phyloP scores from a whole-genome alignment of 2,888 invertebrate species.

The Eutolmus rufibarbis region DNA sequence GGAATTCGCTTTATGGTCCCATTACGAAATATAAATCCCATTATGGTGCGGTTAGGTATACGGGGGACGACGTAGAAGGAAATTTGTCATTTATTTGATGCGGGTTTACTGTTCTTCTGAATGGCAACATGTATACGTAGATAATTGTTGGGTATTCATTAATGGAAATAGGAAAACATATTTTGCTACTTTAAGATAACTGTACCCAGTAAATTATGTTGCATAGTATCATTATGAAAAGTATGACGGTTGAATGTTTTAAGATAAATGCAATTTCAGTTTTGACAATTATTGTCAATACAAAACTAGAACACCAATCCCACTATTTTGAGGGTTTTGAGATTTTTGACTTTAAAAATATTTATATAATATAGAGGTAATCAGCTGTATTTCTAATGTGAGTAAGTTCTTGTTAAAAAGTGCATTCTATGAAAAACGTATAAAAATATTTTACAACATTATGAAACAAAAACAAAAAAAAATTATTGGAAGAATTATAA shows the following conservation, averaged over 20 bases:
- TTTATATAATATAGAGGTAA: too few species aligned
- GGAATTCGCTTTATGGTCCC: neutral
- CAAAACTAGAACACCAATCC: too few species aligned
- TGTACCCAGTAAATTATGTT: neutral
- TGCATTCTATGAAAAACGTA: too few species aligned
- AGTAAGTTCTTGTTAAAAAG: too few species aligned
- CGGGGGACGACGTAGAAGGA: neutral
- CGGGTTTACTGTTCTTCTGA: constrained; percentile 24
- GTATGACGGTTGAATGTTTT: neutral
- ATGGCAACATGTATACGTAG: neutral
- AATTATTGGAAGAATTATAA: too few species aligned
- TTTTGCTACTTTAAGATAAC: neutral
- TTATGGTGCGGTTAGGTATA: neutral
- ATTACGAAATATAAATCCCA: neutral
- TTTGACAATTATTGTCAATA: too few species aligned
- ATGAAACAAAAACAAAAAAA: too few species aligned
- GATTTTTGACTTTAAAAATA: too few species aligned
- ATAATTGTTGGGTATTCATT: neutral
- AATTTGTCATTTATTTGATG: neutral
- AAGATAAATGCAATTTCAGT: neutral
- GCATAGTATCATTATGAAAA: neutral
- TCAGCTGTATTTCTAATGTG: too few species aligned
- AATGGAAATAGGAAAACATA: neutral
- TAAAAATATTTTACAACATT: too few species aligned
- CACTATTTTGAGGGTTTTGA: too few species aligned